phyloP scores from a whole-genome alignment of 2,888 invertebrate species.

The Gortyna flavago region DNA sequence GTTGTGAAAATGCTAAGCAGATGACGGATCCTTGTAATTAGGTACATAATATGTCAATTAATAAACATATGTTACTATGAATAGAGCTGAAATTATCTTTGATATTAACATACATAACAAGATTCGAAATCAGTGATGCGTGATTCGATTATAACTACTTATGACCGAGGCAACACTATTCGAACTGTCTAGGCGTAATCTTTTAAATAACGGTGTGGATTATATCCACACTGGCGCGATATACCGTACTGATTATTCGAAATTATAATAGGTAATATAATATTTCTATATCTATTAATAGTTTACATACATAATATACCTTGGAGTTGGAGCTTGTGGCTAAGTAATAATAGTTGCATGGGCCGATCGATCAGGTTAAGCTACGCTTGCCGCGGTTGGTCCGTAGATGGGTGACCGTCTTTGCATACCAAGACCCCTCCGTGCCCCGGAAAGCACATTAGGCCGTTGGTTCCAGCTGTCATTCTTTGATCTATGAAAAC shows the following conservation, averaged over 20 bases:
- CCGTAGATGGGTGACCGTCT: background rate
- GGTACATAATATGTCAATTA: background rate
- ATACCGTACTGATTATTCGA: conserved; percentile 14
- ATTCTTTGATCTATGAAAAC: too few relatives aligned
- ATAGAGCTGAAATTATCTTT: conserved; percentile 22
- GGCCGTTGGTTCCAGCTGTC: background rate
- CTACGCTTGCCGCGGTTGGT: background rate
- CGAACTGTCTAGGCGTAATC: conserved; percentile 1
- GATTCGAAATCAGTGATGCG: conserved; percentile 29
- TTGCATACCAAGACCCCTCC: background rate
- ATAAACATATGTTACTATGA: conserved; percentile 8
- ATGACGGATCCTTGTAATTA: background rate
- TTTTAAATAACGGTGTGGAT: too few relatives aligned
- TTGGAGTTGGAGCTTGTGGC: too few relatives aligned
- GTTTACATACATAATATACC: background rate
- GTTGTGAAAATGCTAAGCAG: background rate
- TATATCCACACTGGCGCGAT: background rate
- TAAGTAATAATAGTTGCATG: too few relatives aligned
- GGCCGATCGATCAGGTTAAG: too few relatives aligned
- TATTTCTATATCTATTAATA: background rate
- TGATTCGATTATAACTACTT: conserved; percentile 23
- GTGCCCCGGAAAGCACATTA: background rate
- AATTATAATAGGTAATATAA: background rate
- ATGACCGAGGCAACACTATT: conserved; percentile 38
- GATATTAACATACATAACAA: conserved; percentile 20